Evolutionary conservation across 2,888 invertebrate species (phyloP).

Genomic region (Cynaeus angustus): DNA sequence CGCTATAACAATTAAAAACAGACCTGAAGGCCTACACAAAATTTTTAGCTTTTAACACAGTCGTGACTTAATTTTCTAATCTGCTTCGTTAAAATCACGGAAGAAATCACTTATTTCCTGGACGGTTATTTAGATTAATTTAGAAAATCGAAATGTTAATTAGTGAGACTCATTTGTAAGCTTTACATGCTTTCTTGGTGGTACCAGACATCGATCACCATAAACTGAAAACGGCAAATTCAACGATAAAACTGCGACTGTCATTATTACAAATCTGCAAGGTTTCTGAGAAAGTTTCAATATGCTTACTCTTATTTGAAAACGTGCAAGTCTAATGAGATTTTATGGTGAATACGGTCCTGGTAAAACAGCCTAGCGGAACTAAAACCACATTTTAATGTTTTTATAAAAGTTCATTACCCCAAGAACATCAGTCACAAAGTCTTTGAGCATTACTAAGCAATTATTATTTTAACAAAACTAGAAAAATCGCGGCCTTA

Average conservation of each 20-base stretch:
- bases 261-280: conserved; percentile 35
- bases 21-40: too few relatives aligned
- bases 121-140: background rate
- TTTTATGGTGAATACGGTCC: conserved; percentile 51
- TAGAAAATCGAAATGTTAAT: conserved; percentile 7
- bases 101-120: conserved; percentile 13
- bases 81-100: conserved; percentile 1
- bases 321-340: conserved; percentile 50
- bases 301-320: conserved; percentile 48
- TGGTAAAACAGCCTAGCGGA: conserved; percentile 50
- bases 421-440: conserved; percentile 49
- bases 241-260: conserved; percentile 7
- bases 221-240: background rate
- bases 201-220: background rate
- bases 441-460: conserved; percentile 46
- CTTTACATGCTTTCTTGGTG: conserved; percentile 1
- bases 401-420: conserved; percentile 53
- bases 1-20: background rate
- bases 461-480: conserved; percentile 41
- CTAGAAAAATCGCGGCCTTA: conserved; percentile 14
- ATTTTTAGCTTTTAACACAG: too few relatives aligned
- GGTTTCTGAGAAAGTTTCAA: conserved; percentile 46
- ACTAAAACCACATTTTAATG: conserved; percentile 53
- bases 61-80: too few relatives aligned
- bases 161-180: conserved; percentile 1